phyloP scores from a whole-genome alignment of 1,140 invertebrate genomes.

The Lasioglossum baleicum region DNA sequence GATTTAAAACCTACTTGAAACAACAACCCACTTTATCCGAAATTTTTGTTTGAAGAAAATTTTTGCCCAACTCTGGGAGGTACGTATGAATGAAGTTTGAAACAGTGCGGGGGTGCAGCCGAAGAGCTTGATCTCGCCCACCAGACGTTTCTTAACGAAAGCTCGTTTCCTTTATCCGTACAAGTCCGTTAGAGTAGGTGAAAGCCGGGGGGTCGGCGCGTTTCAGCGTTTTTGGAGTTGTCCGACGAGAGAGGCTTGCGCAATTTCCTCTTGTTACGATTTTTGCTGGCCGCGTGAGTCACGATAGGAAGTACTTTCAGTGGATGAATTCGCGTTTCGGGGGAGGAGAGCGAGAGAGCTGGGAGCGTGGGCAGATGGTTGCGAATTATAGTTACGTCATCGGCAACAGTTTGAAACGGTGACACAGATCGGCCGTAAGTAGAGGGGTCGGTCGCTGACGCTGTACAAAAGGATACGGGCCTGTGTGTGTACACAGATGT shows the following conservation, averaged over 20 bases:
- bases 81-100: too few relatives aligned
- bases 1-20: too few relatives aligned
- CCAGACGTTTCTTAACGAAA: neutral
- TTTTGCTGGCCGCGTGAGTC: neutral
- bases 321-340: neutral
- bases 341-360: neutral
- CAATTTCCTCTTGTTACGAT: neutral
- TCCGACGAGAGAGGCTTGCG: neutral
- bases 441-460: neutral
- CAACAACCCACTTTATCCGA: too few relatives aligned
- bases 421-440: constrained; percentile 50
- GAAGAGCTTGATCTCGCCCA: too few relatives aligned
- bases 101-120: too few relatives aligned
- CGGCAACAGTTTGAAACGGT: constrained; percentile 31
- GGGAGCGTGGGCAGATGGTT: neutral
- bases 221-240: too few relatives aligned
- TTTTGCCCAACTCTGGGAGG: too few relatives aligned
- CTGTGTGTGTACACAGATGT: neutral
- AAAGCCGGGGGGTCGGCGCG: too few relatives aligned
- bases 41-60: too few relatives aligned
- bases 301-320: neutral
- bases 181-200: too few relatives aligned
- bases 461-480: neutral
- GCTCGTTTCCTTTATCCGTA: too few relatives aligned
- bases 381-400: constrained; percentile 35